These are phyloP conservation scores for Calonectris borealis DNA, from an alignment of 2,113 vertebrate genomes.

Conservation along the genomic window DNA sequence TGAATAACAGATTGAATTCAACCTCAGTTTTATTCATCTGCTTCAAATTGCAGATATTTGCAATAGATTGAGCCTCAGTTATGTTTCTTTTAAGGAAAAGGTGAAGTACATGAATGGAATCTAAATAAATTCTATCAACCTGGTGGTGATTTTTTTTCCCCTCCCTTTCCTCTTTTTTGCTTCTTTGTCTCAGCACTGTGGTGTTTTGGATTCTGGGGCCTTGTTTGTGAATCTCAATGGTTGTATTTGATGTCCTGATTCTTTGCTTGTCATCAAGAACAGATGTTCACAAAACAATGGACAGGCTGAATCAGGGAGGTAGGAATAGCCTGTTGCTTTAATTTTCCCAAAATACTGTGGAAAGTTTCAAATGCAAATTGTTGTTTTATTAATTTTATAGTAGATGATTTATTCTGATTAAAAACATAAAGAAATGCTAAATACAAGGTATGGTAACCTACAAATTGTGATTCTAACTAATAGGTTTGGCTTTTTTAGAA, in stretches of 20 bases:
- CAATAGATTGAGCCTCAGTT: not conserved
- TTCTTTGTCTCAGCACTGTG: slow-evolving; percentile 71
- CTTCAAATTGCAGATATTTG: not conserved
- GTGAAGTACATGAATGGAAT: slow-evolving; percentile 76
- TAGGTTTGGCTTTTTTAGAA: not conserved
- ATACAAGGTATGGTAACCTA: not conserved
- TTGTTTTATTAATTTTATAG: not conserved
- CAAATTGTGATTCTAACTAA: not conserved
- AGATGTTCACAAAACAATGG: slow-evolving; percentile 71
- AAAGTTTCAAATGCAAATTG: not conserved
- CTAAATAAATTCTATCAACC: slow-evolving; percentile 41
- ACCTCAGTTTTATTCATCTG: not conserved
- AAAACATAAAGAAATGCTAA: not conserved
- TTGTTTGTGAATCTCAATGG: slow-evolving; percentile 70
- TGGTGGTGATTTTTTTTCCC: slow-evolving; percentile 55
- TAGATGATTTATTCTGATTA: not conserved
- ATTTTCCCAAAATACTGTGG: not conserved
- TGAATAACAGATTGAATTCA: not conserved
- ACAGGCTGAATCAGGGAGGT: slow-evolving; percentile 78
- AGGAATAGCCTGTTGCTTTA: slow-evolving; percentile 58
- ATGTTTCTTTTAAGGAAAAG: slow-evolving; percentile 40
- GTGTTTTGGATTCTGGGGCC: slow-evolving; percentile 68
- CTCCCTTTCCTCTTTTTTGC: slow-evolving; percentile 12
- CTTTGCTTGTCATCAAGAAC: slow-evolving; percentile 65
- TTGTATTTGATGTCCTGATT: slow-evolving; percentile 72